Percentiles rank a stretch among this genome's conserved stretches.
These are phyloP conservation scores for Pteromalus puparum DNA, from an alignment of 1,140 invertebrate genomes.

Conservation along the genomic window DNA sequence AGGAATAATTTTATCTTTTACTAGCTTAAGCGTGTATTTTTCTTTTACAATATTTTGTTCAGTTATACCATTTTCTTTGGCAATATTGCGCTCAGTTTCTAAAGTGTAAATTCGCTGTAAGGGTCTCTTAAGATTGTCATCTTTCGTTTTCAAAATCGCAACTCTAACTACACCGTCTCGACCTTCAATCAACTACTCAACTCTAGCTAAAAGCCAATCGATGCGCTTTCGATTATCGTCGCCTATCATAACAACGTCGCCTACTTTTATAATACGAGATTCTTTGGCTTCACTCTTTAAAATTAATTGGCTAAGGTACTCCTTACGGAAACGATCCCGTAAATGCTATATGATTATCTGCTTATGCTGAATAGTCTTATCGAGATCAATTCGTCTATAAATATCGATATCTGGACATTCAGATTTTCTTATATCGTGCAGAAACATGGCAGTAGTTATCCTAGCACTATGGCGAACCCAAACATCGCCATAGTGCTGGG, in stretches of 20 bases:
- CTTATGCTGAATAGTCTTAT: conserved; percentile 37
- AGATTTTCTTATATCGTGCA: too few species aligned
- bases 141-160: conserved; percentile 39
- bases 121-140: conserved; percentile 29
- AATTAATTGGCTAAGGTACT: conserved; percentile 57
- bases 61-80: too few species aligned
- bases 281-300: conserved; percentile 26
- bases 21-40: too few species aligned
- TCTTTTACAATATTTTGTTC: too few species aligned
- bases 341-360: conserved; percentile 55
- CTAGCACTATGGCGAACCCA: too few species aligned
- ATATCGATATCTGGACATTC: conserved; percentile 56
- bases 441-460: too few species aligned
- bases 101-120: conserved; percentile 45
- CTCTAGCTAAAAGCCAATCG: conserved; percentile 23
- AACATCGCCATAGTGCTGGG: too few species aligned
- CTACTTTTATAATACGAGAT: not conserved
- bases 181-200: not conserved
- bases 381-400: conserved; percentile 36
- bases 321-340: conserved; percentile 52
- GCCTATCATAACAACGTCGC: conserved; percentile 41
- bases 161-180: conserved; percentile 6
- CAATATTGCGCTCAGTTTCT: conserved; percentile 30
- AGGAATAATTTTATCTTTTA: too few species aligned
- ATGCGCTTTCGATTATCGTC: conserved; percentile 43